Evolutionary conservation across 2,888 invertebrate species (phyloP).

Genomic region (Mythimna loreyi): DNA sequence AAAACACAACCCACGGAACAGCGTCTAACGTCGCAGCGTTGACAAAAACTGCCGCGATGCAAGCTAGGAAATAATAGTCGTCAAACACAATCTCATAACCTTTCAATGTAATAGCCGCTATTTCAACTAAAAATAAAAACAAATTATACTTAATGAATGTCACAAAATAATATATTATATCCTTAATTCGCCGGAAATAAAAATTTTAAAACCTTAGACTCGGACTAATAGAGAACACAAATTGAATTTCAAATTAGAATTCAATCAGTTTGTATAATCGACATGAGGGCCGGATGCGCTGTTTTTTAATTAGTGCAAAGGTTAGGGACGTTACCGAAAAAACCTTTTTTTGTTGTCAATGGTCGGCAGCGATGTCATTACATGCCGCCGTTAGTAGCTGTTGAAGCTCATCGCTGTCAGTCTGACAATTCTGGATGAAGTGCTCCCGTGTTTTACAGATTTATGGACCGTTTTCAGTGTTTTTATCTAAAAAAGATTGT

Average conservation of each 20-base stretch:
- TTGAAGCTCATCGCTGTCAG: slow-evolving; percentile 66
- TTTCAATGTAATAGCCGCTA: slow-evolving; percentile 69
- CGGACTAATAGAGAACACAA: slow-evolving; percentile 79
- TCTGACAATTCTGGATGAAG: slow-evolving; percentile 84
- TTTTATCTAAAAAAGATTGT: slow-evolving; percentile 90
- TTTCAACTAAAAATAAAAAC: slow-evolving; percentile 67
- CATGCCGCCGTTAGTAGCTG: slow-evolving; percentile 66
- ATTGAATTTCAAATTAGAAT: slow-evolving; percentile 86
- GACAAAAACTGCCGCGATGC: slow-evolving; percentile 62
- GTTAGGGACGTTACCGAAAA: slow-evolving; percentile 78
- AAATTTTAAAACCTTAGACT: slow-evolving; percentile 77
- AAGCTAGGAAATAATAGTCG: slow-evolving; percentile 62
- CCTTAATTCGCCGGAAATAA: slow-evolving; percentile 83
- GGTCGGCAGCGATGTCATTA: slow-evolving; percentile 69
- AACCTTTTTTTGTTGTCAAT: slow-evolving; percentile 74
- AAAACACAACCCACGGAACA: slow-evolving; percentile 79
- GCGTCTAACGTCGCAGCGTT: slow-evolving; percentile 65
- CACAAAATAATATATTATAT: slow-evolving; percentile 73
- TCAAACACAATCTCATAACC: slow-evolving; percentile 63
- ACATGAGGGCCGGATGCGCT: slow-evolving; percentile 81
- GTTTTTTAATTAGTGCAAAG: slow-evolving; percentile 88
- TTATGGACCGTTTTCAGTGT: slow-evolving; percentile 87
- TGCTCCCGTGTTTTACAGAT: slow-evolving; percentile 81
- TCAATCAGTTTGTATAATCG: slow-evolving; percentile 84
- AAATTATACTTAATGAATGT: slow-evolving; percentile 79